A percentile compares a stretch with the other conserved stretches of the same genome.
Evolutionary conservation across 2,888 invertebrate genomes (phyloP).

Genomic region (Euplexia lucipara): DNA sequence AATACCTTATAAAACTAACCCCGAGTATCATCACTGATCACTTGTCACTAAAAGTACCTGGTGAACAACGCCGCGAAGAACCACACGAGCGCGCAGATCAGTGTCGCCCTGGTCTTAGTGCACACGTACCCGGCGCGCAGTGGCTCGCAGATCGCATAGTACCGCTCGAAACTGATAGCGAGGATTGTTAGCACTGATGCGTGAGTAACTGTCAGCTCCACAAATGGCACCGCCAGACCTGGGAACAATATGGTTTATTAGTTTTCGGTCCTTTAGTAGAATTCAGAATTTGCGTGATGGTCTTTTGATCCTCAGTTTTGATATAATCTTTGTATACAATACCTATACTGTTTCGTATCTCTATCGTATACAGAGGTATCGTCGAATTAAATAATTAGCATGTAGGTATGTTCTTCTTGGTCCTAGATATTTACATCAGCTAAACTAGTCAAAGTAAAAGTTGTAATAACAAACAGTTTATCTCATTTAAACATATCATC

Average conservation of each 20-base stretch:
- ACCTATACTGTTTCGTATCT: too few relatives aligned
- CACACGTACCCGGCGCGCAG: conserved; percentile 97
- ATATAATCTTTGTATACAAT: not conserved
- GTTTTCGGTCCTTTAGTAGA: not conserved
- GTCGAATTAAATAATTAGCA: too few relatives aligned
- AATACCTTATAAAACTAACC: not conserved
- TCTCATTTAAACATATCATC: too few relatives aligned
- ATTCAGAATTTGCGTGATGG: not conserved
- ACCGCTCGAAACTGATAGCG: conserved; percentile 97
- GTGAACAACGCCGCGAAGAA: conserved; percentile 96
- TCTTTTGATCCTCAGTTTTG: not conserved
- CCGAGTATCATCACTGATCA: conserved; percentile 15
- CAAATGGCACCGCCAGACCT: conserved; percentile 98
- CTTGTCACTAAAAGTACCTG: conserved; percentile 90
- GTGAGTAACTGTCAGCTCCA: conserved; percentile 97
- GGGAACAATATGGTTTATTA: conserved; percentile 52
- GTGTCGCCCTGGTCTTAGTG: conserved; percentile 95
- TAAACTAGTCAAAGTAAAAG: too few relatives aligned
- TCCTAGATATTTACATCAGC: too few relatives aligned
- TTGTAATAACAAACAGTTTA: too few relatives aligned
- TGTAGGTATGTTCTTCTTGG: too few relatives aligned
- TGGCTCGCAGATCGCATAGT: conserved; percentile 98
- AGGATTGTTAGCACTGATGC: conserved; percentile 98
- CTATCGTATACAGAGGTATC: too few relatives aligned
- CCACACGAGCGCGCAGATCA: conserved; percentile 96